Evolutionary conservation across 2,888 invertebrate species (phyloP).

Genomic region (Lasioglossum pauxillum): DNA sequence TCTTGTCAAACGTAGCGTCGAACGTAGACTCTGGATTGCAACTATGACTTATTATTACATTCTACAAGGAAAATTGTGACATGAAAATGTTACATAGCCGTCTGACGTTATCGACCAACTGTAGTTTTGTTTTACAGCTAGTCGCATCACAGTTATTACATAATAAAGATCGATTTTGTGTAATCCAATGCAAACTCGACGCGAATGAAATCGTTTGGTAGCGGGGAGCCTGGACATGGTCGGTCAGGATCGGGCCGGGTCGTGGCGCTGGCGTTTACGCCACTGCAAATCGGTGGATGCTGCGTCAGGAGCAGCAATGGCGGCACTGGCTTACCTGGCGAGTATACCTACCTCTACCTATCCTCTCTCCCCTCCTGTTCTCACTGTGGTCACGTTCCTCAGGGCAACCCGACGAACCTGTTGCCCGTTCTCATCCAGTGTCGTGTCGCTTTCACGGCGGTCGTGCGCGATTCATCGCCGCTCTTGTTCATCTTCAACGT

Average conservation of each 20-base stretch:
- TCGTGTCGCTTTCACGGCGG: constrained; percentile 70
- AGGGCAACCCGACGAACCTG: constrained; percentile 73
- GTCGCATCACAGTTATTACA: too few relatives aligned
- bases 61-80: not conserved
- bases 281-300: constrained; percentile 76
- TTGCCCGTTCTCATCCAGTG: constrained; percentile 73
- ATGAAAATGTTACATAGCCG: too few relatives aligned
- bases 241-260: not conserved
- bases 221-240: not conserved
- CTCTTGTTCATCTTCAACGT: not conserved
- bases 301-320: constrained; percentile 76
- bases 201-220: not conserved
- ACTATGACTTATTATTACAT: not conserved
- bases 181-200: not conserved
- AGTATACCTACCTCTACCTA: constrained; percentile 52
- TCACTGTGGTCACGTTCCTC: constrained; percentile 65
- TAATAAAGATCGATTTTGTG: not conserved
- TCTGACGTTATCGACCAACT: too few relatives aligned
- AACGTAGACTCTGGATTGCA: not conserved
- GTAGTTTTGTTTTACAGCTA: too few relatives aligned
- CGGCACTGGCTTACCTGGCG: constrained; percentile 77
- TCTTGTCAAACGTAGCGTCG: too few relatives aligned
- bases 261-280: constrained; percentile 53
- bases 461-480: constrained; percentile 37
- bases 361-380: constrained; percentile 38